Evolutionary conservation across 2,113 vertebrate genomes (phyloP), one percentile per base, ranked within the genome.

Genomic region (Speoplatyrhinus poulsoni): DNA sequence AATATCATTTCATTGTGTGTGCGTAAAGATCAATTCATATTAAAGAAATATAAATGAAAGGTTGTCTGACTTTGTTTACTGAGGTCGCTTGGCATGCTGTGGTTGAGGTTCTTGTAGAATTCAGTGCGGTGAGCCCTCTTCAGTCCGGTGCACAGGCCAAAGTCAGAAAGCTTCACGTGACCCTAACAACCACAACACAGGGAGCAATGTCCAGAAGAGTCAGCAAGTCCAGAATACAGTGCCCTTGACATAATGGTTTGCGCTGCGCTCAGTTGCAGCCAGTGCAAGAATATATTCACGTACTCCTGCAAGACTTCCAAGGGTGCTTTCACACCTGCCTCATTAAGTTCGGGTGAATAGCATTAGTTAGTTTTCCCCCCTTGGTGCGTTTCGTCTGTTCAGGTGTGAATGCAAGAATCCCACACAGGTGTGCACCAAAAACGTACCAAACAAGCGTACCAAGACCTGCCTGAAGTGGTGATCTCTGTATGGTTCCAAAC

Each of bases 71-170:
- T 86, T 72, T 87, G 93, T 94, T 98, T 93, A 95, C 96, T 98
- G 92, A 99, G 97, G 86, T 99, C 96, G 78, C 94, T 98, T 56
- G 98, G 96, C 60, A 98, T 93, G 78, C 94, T 98, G 72, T 99
- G 97, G 91, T 96, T 99, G 83, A 99, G 86, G 80, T 98, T 98
- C 76, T 98, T 95, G 65, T 99, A 99, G 80, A 98, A 98, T 75
- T 99, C 98, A 0, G 98, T 99, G 56, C 97, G 93, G 55, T 99
- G 98, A 46, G 97, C 97, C 84, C 98, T 97, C 84, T 99, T 99
- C 53, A 99, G 89, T 12, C 98, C 98, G 9, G 98, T 99, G 80
- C 98, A 99, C 26, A 99, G 90, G 36, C 98, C 98, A 73, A 99
- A 99, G 81, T 99, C 98, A 0, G 98, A 99, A 62, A 99, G 94